phyloP scores from a whole-genome alignment of 2,113 vertebrate species.

The Oriolus oriolus region DNA sequence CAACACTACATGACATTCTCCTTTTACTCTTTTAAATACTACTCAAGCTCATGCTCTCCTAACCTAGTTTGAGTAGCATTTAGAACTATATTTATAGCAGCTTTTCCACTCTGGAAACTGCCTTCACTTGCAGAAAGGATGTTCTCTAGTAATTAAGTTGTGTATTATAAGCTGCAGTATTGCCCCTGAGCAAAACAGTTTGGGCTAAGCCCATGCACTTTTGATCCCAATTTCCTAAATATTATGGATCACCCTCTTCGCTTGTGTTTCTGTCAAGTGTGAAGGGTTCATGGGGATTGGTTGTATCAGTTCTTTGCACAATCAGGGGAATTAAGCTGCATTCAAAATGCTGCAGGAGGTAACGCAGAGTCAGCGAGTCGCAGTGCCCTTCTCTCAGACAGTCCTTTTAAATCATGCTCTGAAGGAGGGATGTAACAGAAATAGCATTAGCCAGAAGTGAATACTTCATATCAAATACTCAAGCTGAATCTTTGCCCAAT shows the following conservation, averaged over 20 bases:
- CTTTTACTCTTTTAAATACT: neutral
- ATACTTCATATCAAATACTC: neutral
- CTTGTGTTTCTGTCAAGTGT: neutral
- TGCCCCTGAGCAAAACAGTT: neutral
- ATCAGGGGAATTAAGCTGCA: neutral
- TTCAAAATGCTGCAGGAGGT: slow-evolving; percentile 16
- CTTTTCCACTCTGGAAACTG: slow-evolving; percentile 1
- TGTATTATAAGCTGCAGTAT: neutral
- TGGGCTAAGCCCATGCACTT: neutral
- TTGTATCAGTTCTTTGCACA: neutral
- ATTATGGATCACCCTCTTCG: neutral
- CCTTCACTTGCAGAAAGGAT: neutral
- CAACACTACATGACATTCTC: neutral
- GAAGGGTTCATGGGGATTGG: neutral
- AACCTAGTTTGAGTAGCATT: neutral
- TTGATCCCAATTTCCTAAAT: slow-evolving; percentile 17
- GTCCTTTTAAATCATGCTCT: slow-evolving; percentile 12
- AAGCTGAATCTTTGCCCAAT: neutral
- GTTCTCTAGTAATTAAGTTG: slow-evolving; percentile 3
- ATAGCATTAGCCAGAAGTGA: slow-evolving; percentile 28
- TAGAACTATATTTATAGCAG: slow-evolving; percentile 4
- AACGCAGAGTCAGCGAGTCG: neutral
- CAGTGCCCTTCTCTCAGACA: neutral
- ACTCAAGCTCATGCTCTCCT: neutral
- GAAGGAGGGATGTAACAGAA: slow-evolving; percentile 35